phyloP scores from a whole-genome alignment of 1,140 invertebrate species.

The Orchesella cincta region DNA sequence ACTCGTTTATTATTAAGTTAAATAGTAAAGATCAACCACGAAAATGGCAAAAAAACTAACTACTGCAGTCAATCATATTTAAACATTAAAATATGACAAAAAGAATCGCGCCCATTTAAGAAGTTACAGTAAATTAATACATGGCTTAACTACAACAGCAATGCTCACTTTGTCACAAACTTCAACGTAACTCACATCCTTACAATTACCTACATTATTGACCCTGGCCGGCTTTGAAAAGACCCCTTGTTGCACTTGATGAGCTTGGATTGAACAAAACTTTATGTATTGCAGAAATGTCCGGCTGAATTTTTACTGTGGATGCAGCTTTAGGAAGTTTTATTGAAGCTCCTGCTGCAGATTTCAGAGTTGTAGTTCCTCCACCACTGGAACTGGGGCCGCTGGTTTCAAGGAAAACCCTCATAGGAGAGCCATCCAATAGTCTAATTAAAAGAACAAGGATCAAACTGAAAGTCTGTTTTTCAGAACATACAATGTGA shows the following conservation, averaged over 20 bases:
- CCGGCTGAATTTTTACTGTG: conserved; percentile 48
- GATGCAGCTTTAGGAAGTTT: conserved; percentile 44
- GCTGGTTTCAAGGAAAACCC: conserved; percentile 5
- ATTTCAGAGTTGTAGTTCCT: conserved; percentile 46
- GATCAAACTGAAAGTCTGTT: neutral
- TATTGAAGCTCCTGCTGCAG: conserved; percentile 45
- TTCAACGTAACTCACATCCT: too few species aligned
- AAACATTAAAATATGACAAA: too few species aligned
- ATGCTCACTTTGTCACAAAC: too few species aligned
- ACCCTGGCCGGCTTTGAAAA: conserved; percentile 45
- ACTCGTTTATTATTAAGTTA: too few species aligned
- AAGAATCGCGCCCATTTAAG: too few species aligned
- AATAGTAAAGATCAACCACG: too few species aligned
- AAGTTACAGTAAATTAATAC: too few species aligned
- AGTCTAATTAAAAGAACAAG: neutral
- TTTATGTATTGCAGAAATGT: conserved; percentile 52
- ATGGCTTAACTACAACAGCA: too few species aligned
- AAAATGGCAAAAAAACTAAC: too few species aligned
- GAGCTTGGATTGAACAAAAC: conserved; percentile 50
- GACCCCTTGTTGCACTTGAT: conserved; percentile 44
- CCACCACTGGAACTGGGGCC: neutral
- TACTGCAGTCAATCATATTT: too few species aligned
- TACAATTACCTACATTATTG: neutral
- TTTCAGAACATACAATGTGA: conserved; percentile 5
- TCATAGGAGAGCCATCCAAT: conserved; percentile 17